Evolutionary conservation across 64 coral and sea anemone genomes (phyloP).

Genomic region (Exaiptasia diaphana): DNA sequence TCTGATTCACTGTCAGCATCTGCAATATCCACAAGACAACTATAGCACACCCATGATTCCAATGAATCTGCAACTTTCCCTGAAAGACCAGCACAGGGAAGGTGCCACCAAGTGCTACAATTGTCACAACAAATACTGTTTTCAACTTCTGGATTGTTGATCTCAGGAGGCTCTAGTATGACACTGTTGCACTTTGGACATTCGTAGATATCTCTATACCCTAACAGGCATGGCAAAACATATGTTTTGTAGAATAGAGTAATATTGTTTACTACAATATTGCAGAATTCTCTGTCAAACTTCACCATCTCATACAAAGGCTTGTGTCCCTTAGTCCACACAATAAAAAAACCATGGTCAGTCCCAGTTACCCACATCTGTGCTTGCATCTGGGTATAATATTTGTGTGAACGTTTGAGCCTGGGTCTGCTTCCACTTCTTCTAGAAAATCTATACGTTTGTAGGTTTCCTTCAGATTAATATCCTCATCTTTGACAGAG

Average conservation of each 20-base stretch:
- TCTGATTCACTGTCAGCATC: too few relatives aligned
- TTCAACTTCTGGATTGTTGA: not conserved
- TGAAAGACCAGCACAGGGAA: not conserved
- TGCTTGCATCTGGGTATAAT: slow-evolving; percentile 41
- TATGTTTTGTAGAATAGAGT: too few relatives aligned
- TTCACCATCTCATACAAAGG: slow-evolving; percentile 6
- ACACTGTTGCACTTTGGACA: slow-evolving; percentile 6
- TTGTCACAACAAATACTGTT: slow-evolving; percentile 7
- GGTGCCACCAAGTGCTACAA: slow-evolving; percentile 47
- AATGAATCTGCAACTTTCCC: too few relatives aligned
- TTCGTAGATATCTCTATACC: not conserved
- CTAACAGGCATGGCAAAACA: too few relatives aligned
- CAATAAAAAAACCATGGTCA: slow-evolving; percentile 11
- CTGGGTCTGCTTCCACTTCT: not conserved
- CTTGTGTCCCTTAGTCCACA: slow-evolving; percentile 19
- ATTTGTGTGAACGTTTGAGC: slow-evolving; percentile 29
- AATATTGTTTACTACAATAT: not conserved
- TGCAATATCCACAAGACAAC: too few relatives aligned
- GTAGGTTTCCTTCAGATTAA: not conserved
- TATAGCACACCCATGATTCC: too few relatives aligned
- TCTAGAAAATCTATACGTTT: slow-evolving; percentile 18
- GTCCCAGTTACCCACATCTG: not conserved
- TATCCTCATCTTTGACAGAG: not conserved
- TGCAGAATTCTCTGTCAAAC: not conserved
- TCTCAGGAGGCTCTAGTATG: slow-evolving; percentile 7